phyloP scores from a whole-genome alignment of 2,113 vertebrate genomes.

The Glaucomys volans region DNA sequence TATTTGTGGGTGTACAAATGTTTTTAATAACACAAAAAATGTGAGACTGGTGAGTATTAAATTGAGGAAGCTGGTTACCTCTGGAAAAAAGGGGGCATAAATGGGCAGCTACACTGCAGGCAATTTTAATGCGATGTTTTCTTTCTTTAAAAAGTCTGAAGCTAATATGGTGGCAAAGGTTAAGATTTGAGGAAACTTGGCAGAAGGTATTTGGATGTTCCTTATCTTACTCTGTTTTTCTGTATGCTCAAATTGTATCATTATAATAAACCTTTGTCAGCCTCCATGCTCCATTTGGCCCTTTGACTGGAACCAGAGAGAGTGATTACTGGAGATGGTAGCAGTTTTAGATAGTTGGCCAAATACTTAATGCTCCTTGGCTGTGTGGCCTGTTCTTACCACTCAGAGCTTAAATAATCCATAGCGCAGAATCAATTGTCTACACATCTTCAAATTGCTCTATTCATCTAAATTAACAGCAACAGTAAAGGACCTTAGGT shows the following conservation, averaged over 20 bases:
- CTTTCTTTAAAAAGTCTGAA: background rate
- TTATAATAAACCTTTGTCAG: background rate
- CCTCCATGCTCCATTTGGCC: background rate
- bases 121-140: background rate
- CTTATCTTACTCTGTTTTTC: background rate
- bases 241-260: background rate
- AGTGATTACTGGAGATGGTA: background rate
- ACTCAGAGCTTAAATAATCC: background rate
- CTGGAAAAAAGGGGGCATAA: background rate
- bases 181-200: background rate
- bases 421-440: background rate
- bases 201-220: background rate
- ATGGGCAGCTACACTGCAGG: background rate
- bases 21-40: slow-evolving; percentile 24
- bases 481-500: background rate
- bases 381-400: background rate
- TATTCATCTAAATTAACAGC: background rate
- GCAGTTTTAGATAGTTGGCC: background rate
- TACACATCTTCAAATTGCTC: background rate
- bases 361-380: background rate
- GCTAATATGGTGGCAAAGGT: background rate
- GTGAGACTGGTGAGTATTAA: background rate
- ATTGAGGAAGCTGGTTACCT: background rate
- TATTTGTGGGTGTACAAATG: background rate
- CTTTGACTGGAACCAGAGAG: background rate